Evolutionary conservation across 2,888 invertebrate species (phyloP).

Genomic region (Ormyrus thymus): DNA sequence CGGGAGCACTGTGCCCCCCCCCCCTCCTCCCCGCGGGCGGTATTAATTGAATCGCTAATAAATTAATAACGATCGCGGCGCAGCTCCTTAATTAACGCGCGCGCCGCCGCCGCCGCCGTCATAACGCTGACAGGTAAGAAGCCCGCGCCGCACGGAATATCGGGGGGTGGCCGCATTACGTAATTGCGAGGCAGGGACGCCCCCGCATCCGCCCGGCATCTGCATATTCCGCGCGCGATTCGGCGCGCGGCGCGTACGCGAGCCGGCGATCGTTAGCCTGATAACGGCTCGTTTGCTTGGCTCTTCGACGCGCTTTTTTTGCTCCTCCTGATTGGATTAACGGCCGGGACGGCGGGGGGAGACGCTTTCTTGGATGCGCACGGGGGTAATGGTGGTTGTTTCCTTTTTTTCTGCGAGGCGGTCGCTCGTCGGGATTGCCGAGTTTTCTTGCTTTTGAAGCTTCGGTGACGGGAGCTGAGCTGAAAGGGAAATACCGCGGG

Average conservation of each 20-base stretch:
- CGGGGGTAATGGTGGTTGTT: too few relatives aligned
- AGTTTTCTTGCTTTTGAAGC: too few relatives aligned
- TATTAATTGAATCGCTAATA: constrained; percentile 39
- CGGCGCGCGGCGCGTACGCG: background rate
- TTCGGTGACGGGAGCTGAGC: too few relatives aligned
- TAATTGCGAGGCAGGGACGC: constrained; percentile 16
- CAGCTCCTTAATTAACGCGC: constrained; percentile 18
- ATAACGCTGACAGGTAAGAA: constrained; percentile 28
- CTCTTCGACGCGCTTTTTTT: too few relatives aligned
- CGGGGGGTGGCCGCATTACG: constrained; percentile 10
- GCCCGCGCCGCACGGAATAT: background rate
- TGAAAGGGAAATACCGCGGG: too few relatives aligned
- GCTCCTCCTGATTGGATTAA: too few relatives aligned
- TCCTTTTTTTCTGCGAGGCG: too few relatives aligned
- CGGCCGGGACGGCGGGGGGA: too few relatives aligned
- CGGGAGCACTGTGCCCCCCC: too few relatives aligned
- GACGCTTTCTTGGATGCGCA: too few relatives aligned
- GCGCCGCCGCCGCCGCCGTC: background rate
- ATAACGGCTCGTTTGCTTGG: background rate
- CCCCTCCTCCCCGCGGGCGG: background rate
- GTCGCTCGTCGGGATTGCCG: too few relatives aligned
- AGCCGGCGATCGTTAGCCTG: constrained; percentile 9
- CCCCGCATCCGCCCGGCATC: background rate
- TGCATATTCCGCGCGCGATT: constrained; percentile 38
- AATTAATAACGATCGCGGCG: background rate